Evolutionary conservation across 2,797 vertebrate species (phyloP), one percentile per base, ranked within the genome.

Genomic region (Amblyopsis hoosieri): DNA sequence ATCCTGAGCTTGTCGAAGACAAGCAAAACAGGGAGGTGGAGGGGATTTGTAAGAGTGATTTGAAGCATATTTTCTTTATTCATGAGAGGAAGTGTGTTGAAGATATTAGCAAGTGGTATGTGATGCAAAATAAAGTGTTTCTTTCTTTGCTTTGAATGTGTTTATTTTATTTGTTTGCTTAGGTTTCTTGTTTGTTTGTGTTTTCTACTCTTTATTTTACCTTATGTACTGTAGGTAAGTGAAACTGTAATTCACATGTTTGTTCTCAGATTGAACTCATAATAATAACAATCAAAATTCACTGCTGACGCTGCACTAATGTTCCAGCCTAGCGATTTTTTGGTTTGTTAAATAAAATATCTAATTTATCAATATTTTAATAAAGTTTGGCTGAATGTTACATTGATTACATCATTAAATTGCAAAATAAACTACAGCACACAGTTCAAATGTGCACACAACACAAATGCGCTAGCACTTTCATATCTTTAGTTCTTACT

Each of bases 1-100:
- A 80, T 86, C 80, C 83, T 71, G 79, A 88, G 82, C 76, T 86
- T 91, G 89, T 91, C 88, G 87, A 81, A 79, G 72, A 79, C 71
- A 66, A 50, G 67, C 70, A 80, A 57, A 51, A 62, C 71, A 63
- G 70, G 80, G 74, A 59, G 57, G 71, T 47, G 57, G 72, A 57
- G 64, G 48, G 33, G 64, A 67, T 57, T 45, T 17, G 48, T 56
- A 55, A 57, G 69, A n/a, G 64, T 58, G 62, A 55, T 45, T 59
- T 68, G 60, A 65, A 13, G n/a, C 12, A 15, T 58, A 59, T 13
- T 52, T 53, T 17, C 2, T 9, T 7, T 3, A 13, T 45, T 45
- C 19, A 15, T 13, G 12, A 46, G 48, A 49, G 4, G n/a, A 23
- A 3, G 6, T 42, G 37, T 42, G n/a, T 50, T 33, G 13, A 8